Conservation (phyloP, 1,140 invertebrate genomes). For the Littorina saxatilis region DNA sequence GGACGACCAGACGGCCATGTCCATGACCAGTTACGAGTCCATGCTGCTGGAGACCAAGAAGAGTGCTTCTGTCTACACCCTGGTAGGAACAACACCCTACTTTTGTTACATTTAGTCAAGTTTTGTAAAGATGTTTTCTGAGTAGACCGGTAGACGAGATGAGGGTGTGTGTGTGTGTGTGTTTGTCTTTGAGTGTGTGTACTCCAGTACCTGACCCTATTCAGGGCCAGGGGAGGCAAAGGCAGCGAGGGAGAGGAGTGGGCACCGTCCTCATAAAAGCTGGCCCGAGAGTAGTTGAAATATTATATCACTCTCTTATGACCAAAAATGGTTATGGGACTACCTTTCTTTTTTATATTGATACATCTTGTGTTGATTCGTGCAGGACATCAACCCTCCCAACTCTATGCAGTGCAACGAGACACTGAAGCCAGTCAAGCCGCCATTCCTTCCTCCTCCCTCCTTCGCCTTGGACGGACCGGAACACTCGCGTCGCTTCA, state of each 20-base stretch:
- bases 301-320: too few species aligned
- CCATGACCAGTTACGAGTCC: conserved; percentile 67
- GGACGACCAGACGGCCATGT: conserved; percentile 47
- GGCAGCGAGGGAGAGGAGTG: too few species aligned
- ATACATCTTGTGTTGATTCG: not conserved
- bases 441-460: conserved; percentile 72
- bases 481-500: conserved; percentile 39
- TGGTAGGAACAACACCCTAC: conserved; percentile 54
- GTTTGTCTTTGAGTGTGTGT: too few species aligned
- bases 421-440: conserved; percentile 72
- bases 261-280: too few species aligned
- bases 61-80: conserved; percentile 70
- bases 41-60: conserved; percentile 71
- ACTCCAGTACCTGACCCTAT: too few species aligned
- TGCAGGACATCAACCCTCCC: conserved; percentile 69
- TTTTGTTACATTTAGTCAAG: too few species aligned
- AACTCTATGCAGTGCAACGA: conserved; percentile 62
- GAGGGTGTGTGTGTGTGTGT: too few species aligned
- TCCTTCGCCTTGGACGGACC: conserved; percentile 66
- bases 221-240: too few species aligned
- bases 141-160: too few species aligned
- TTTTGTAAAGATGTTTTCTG: too few species aligned
- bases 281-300: too few species aligned
- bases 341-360: not conserved
- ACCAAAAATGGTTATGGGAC: too few species aligned